Conservation (phyloP, 2,113 vertebrate species). For the Cardinalis cardinalis region DNA sequence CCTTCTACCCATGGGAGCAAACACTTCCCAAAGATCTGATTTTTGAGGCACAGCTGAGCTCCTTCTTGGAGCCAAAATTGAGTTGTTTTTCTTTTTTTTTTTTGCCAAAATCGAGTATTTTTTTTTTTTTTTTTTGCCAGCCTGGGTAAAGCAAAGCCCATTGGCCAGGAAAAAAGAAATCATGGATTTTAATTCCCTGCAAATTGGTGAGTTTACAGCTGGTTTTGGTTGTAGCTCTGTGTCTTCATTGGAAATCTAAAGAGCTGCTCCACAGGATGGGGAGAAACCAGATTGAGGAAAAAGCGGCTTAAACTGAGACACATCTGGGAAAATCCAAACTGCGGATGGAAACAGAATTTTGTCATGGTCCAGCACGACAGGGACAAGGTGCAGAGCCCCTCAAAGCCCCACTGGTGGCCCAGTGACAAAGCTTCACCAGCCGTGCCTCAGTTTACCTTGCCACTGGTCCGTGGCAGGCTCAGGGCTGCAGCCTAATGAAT, state of each 20-base stretch:
- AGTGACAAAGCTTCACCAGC: background rate
- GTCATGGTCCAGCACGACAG: fast-evolving
- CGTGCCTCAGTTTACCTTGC: background rate
- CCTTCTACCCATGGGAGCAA: fast-evolving
- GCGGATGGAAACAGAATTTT: background rate
- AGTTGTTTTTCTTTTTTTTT: fast-evolving
- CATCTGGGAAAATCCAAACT: background rate
- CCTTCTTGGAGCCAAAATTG: background rate
- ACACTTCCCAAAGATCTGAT: background rate
- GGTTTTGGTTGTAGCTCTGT: background rate
- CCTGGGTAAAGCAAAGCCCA: background rate
- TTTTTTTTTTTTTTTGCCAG: background rate
- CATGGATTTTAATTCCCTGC: background rate
- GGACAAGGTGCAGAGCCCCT: background rate
- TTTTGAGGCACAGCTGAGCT: background rate
- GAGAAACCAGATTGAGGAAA: background rate
- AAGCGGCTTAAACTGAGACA: background rate
- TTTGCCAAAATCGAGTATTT: too few relatives aligned
- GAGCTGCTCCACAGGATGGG: background rate
- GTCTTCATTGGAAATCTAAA: background rate
- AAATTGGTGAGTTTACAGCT: background rate
- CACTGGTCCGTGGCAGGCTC: fast-evolving
- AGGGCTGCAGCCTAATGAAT: background rate
- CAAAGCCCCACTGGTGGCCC: background rate
- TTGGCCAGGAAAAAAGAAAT: background rate